These are phyloP conservation scores for Crypturellus tataupa DNA, from an alignment of 2,797 vertebrate species.

Conservation along the genomic window DNA sequence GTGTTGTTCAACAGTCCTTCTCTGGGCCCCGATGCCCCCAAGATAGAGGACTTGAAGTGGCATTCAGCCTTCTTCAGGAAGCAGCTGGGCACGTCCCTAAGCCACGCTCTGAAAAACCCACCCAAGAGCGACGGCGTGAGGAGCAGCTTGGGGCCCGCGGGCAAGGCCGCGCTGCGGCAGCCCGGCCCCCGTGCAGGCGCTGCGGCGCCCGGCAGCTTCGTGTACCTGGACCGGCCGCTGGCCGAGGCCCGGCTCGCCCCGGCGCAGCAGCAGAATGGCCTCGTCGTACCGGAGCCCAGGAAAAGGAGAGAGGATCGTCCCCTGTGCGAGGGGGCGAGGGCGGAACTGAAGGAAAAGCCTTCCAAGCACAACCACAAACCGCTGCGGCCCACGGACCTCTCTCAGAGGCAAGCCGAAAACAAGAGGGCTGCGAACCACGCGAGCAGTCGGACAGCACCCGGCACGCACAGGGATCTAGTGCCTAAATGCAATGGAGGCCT, in stretches of 20 bases:
- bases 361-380: conserved; percentile 81
- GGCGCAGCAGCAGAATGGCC: conserved; percentile 76
- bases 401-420: conserved; percentile 85
- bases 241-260: conserved; percentile 74
- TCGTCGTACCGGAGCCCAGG: conserved; percentile 69
- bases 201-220: conserved; percentile 38
- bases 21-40: conserved; percentile 77
- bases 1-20: conserved; percentile 82
- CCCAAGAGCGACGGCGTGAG: conserved; percentile 73
- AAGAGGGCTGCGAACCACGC: conserved; percentile 79
- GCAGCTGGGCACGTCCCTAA: conserved; percentile 81
- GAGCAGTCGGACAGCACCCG: conserved; percentile 68
- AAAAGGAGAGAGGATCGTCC: conserved; percentile 79
- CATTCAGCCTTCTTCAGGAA: conserved; percentile 86
- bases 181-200: conserved; percentile 57
- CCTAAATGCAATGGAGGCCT: conserved; percentile 84
- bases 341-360: conserved; percentile 81
- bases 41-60: conserved; percentile 86
- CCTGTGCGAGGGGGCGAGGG: conserved; percentile 78
- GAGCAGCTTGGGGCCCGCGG: neutral
- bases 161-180: conserved; percentile 57
- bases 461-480: conserved; percentile 75
- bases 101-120: conserved; percentile 75
- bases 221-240: conserved; percentile 76
- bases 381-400: conserved; percentile 82